A percentile compares a stretch with the other conserved stretches of the same genome.
These are phyloP conservation scores for Cryptocheilus praepositus DNA, from an alignment of 2,888 invertebrate genomes.

Conservation along the genomic window DNA sequence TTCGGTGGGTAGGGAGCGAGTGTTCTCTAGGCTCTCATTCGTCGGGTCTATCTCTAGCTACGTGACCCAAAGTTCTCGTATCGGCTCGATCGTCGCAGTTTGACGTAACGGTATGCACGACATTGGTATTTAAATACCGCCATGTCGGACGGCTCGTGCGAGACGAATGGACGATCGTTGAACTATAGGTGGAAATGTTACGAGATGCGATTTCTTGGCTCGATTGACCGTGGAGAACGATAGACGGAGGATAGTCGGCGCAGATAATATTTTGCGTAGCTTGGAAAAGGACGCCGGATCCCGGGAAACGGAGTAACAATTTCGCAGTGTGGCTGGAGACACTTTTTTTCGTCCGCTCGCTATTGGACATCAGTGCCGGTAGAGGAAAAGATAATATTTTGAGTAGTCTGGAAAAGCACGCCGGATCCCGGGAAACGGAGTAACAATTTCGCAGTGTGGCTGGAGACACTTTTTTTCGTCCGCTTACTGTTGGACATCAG, in stretches of 20 bases:
- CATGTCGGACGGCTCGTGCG: constrained; percentile 34
- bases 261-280: too few relatives aligned
- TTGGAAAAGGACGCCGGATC: too few relatives aligned
- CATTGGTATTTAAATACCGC: constrained; percentile 51
- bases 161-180: constrained; percentile 32
- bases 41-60: constrained; percentile 21
- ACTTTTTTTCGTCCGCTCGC: background rate
- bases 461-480: too few relatives aligned
- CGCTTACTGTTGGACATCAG: too few relatives aligned
- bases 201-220: too few relatives aligned
- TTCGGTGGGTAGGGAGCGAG: too few relatives aligned
- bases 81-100: constrained; percentile 39
- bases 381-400: too few relatives aligned
- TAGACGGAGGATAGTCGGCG: too few relatives aligned
- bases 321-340: too few relatives aligned
- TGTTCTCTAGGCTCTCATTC: constrained; percentile 27
- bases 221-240: constrained; percentile 13
- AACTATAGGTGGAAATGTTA: constrained; percentile 26
- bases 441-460: too few relatives aligned
- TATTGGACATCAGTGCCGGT: too few relatives aligned
- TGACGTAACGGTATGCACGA: constrained; percentile 51
- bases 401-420: too few relatives aligned
- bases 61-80: constrained; percentile 51
- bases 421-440: background rate
- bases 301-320: background rate